These are phyloP conservation scores for Hyposoter didymator DNA, from an alignment of 2,888 invertebrate species.

Conservation along the genomic window DNA sequence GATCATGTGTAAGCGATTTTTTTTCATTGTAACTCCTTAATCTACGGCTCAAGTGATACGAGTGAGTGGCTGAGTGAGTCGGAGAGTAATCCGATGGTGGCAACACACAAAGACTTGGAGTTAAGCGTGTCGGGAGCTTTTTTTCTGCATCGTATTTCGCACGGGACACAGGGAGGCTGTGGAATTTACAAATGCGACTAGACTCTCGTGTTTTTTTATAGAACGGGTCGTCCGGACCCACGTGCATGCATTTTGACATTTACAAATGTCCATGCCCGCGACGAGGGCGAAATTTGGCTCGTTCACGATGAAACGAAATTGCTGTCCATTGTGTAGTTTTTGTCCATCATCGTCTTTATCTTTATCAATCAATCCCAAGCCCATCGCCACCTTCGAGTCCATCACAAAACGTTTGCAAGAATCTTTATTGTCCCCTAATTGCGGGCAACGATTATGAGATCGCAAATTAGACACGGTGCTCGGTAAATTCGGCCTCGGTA, in stretches of 20 bases:
- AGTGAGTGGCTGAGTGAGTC: neutral
- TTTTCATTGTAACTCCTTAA: neutral
- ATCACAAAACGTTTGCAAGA: neutral
- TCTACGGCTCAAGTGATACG: neutral
- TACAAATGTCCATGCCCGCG: neutral
- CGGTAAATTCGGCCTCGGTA: neutral
- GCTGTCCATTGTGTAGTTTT: neutral
- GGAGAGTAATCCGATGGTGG: neutral
- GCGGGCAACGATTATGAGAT: neutral
- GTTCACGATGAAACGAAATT: neutral
- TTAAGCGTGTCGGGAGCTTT: neutral
- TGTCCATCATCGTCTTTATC: no score
- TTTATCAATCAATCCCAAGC: neutral
- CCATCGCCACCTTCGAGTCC: neutral
- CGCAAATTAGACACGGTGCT: neutral
- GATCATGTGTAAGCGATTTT: constrained; percentile 85
- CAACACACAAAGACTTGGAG: neutral
- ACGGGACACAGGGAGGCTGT: neutral
- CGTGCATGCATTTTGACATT: neutral
- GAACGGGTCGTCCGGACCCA: neutral
- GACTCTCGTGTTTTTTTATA: no score
- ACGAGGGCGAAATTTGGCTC: neutral
- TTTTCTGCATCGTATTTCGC: neutral
- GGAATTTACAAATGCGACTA: neutral
- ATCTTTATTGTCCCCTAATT: neutral